A percentile compares a stretch with the other conserved stretches of the same genome.
Conservation (phyloP, 2,797 vertebrate genomes). For the Pygocentrus nattereri region DNA sequence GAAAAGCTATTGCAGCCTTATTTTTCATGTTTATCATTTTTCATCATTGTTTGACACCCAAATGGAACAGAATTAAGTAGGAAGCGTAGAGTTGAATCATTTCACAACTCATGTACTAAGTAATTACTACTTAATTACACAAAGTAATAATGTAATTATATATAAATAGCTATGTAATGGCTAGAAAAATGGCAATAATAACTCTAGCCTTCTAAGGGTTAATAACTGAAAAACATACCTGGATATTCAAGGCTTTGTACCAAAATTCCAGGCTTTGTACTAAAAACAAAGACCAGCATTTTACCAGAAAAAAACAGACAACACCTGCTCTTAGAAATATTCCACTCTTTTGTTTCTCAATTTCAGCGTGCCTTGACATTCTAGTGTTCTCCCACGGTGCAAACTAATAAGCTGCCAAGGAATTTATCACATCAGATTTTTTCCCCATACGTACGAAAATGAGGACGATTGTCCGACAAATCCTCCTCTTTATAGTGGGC, state of each 20-base stretch:
- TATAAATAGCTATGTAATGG: not conserved
- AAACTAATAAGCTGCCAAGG: not conserved
- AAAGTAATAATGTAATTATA: not conserved
- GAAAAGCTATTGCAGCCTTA: too few relatives aligned
- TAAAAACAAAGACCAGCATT: not conserved
- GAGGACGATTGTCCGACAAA: not conserved
- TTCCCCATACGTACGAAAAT: not conserved
- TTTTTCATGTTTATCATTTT: too few relatives aligned
- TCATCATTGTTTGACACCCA: not conserved
- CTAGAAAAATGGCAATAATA: too few relatives aligned
- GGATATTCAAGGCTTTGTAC: too few relatives aligned
- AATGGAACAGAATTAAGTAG: too few relatives aligned
- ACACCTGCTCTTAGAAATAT: not conserved
- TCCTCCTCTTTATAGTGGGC: not conserved
- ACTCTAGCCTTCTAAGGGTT: too few relatives aligned
- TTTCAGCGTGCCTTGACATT: not conserved
- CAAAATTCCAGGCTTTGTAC: too few relatives aligned
- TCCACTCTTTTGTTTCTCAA: not conserved
- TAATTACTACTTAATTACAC: not conserved
- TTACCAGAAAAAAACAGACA: too few relatives aligned
- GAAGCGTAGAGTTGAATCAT: too few relatives aligned
- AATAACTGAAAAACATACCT: not conserved
- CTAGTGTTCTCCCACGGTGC: not conserved
- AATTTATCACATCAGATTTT: not conserved
- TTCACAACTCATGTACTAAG: not conserved